phyloP scores from a whole-genome alignment of 2,113 vertebrate genomes.

The Scytalopus superciliaris region DNA sequence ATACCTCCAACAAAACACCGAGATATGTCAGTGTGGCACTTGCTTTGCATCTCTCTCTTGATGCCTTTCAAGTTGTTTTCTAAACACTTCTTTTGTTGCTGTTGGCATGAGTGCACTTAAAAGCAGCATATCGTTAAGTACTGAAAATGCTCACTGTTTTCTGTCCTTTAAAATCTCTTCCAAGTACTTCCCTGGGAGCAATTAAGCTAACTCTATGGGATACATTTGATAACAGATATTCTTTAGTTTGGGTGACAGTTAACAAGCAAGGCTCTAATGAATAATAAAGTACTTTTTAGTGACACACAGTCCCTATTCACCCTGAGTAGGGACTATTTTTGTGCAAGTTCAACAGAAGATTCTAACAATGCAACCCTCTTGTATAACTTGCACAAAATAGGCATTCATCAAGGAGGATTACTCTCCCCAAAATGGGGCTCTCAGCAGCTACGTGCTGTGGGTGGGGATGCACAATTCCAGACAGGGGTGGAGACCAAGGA shows the following conservation, averaged over 20 bases:
- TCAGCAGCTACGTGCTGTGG: constrained; percentile 67
- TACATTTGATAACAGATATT: constrained; percentile 72
- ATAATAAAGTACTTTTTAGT: constrained; percentile 71
- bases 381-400: constrained; percentile 74
- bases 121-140: constrained; percentile 68
- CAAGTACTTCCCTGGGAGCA: constrained; percentile 68
- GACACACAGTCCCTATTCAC: constrained; percentile 70
- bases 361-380: constrained; percentile 73
- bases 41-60: constrained; percentile 42
- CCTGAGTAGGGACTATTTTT: constrained; percentile 71
- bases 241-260: constrained; percentile 66
- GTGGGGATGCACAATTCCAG: constrained; percentile 70
- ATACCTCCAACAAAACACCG: constrained; percentile 58
- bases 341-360: constrained; percentile 71
- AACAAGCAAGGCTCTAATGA: constrained; percentile 67
- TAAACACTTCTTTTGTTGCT: constrained; percentile 73
- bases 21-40: constrained; percentile 47
- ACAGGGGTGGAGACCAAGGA: constrained; percentile 71
- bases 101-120: constrained; percentile 68
- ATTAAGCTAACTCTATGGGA: constrained; percentile 65
- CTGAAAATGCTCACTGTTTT: constrained; percentile 71
- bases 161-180: constrained; percentile 66
- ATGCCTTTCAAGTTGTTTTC: constrained; percentile 72
- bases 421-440: constrained; percentile 63
- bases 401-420: constrained; percentile 75